Conservation (phyloP, 2,113 vertebrate species). For the Pionites leucogaster region DNA sequence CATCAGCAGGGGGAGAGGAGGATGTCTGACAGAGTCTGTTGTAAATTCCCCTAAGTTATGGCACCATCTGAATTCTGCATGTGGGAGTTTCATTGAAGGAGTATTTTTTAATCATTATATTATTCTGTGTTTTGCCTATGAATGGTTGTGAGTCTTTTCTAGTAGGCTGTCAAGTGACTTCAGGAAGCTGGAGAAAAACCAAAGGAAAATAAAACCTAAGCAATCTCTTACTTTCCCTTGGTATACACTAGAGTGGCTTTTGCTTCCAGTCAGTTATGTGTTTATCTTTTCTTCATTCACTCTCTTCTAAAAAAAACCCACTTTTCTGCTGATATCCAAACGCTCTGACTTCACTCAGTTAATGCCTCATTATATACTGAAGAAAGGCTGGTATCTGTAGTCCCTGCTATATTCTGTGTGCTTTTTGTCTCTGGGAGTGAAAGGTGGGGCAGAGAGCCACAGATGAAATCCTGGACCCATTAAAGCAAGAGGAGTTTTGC, state of each 20-base stretch:
- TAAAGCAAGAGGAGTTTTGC: constrained; percentile 31
- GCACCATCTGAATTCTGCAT: not conserved
- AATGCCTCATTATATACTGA: constrained; percentile 8
- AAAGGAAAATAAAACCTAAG: not conserved
- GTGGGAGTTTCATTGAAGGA: not conserved
- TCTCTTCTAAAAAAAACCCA: not conserved
- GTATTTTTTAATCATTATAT: not conserved
- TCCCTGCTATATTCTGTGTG: not conserved
- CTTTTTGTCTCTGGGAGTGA: constrained; percentile 34
- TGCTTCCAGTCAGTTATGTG: constrained; percentile 1
- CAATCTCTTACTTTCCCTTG: not conserved
- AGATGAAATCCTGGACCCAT: constrained; percentile 41
- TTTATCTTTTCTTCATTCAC: not conserved
- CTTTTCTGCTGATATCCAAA: constrained; percentile 5
- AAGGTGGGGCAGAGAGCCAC: not conserved
- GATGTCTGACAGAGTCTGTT: not conserved
- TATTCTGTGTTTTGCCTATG: not conserved
- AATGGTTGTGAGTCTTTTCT: not conserved
- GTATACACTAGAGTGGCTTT: not conserved
- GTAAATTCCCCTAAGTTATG: not conserved
- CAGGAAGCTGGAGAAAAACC: not conserved
- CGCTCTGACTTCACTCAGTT: constrained; percentile 5
- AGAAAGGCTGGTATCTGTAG: not conserved
- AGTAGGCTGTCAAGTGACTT: not conserved
- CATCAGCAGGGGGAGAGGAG: not conserved